phyloP scores from a whole-genome alignment of 2,113 vertebrate species.

The Mus pahari region DNA sequence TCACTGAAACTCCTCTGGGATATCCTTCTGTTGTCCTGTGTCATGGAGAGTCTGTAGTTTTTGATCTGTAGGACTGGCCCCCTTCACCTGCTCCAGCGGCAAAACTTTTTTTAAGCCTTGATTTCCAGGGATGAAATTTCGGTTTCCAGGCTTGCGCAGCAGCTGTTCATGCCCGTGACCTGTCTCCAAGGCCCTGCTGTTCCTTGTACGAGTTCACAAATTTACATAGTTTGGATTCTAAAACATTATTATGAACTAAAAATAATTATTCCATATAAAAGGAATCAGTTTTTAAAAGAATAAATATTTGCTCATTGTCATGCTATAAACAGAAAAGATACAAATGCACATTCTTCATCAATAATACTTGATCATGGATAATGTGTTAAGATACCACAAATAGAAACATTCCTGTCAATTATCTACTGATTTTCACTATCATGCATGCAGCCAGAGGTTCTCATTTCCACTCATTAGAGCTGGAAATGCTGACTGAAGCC shows the following conservation, averaged over 20 bases:
- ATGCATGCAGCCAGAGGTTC: background rate
- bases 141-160: too few species aligned
- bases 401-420: background rate
- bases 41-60: background rate
- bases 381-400: background rate
- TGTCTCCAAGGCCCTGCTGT: too few species aligned
- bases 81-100: background rate
- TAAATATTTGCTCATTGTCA: constrained; percentile 1
- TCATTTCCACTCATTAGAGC: background rate
- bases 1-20: background rate
- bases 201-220: background rate
- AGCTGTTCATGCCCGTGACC: too few species aligned
- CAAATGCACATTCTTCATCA: background rate
- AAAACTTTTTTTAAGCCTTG: background rate
- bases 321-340: background rate
- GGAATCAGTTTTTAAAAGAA: background rate
- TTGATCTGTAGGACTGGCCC: background rate
- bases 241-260: constrained; percentile 5
- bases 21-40: background rate
- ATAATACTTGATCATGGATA: background rate
- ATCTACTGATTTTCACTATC: constrained; percentile 11
- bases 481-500: background rate
- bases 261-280: background rate
- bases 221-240: constrained; percentile 1
- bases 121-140: background rate